These are phyloP conservation scores for Celastrina argiolus DNA, from an alignment of 2,888 invertebrate genomes.

Conservation along the genomic window DNA sequence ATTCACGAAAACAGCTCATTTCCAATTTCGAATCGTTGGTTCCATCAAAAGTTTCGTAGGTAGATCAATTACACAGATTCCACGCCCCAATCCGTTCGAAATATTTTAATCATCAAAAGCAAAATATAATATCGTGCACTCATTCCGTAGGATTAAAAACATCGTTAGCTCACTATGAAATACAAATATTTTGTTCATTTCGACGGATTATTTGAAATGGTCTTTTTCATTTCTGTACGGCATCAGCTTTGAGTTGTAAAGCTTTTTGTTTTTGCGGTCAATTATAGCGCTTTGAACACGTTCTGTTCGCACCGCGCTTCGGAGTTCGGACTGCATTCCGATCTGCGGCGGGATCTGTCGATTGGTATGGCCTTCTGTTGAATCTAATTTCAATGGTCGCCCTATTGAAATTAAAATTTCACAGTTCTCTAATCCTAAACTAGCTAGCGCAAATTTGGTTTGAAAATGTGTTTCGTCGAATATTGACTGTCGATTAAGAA, in stretches of 20 bases:
- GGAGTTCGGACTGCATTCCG: too few relatives aligned
- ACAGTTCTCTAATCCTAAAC: too few relatives aligned
- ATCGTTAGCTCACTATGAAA: conserved; percentile 62
- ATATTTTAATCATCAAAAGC: conserved; percentile 26
- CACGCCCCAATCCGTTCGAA: conserved; percentile 18
- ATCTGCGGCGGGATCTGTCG: too few relatives aligned
- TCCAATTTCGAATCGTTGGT: conserved; percentile 19
- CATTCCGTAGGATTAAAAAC: conserved; percentile 55
- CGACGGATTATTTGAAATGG: conserved; percentile 41
- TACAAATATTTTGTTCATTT: conserved; percentile 55
- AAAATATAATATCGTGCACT: conserved; percentile 22
- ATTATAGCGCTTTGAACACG: too few relatives aligned
- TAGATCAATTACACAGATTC: background rate
- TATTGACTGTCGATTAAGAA: too few relatives aligned
- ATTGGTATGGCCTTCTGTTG: too few relatives aligned
- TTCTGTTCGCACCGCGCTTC: too few relatives aligned
- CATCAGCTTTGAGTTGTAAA: background rate
- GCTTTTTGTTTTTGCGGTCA: background rate
- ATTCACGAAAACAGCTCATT: background rate
- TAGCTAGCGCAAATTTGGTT: too few relatives aligned
- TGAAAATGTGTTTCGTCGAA: too few relatives aligned
- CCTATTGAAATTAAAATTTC: too few relatives aligned
- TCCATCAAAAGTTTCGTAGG: conserved; percentile 29
- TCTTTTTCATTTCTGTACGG: conserved; percentile 13
- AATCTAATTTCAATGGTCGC: too few relatives aligned